A percentile compares a stretch with the other conserved stretches of the same genome.
phyloP scores from a whole-genome alignment of 2,113 vertebrate genomes.

The Pseudorasbora parva region DNA sequence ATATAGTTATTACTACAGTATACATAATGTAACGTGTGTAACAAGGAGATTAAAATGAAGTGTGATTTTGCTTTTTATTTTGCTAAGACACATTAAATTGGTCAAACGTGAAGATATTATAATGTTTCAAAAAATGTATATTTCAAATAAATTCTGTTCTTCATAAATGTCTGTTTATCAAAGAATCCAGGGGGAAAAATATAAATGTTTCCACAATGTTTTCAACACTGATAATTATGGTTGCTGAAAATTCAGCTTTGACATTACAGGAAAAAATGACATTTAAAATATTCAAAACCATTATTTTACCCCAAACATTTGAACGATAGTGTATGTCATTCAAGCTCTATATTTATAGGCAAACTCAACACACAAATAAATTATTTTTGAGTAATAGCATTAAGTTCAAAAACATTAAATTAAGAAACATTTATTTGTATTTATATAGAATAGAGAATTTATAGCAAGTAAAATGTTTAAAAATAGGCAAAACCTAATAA shows the following conservation, averaged over 20 bases:
- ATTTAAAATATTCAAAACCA: not conserved
- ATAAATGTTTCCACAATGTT: not conserved
- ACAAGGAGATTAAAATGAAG: too few relatives aligned
- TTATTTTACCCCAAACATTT: not conserved
- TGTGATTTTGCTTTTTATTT: not conserved
- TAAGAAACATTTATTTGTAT: too few relatives aligned
- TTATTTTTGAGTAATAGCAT: too few relatives aligned
- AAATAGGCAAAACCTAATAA: not conserved
- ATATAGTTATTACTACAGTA: too few relatives aligned
- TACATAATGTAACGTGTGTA: too few relatives aligned
- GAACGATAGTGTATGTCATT: not conserved
- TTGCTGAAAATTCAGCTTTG: not conserved
- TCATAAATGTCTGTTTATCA: not conserved
- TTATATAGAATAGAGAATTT: not conserved
- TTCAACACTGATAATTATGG: not conserved
- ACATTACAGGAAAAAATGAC: not conserved
- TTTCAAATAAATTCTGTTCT: not conserved
- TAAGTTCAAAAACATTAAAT: not conserved
- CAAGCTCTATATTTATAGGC: not conserved
- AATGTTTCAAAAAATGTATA: not conserved
- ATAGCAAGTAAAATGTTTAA: not conserved
- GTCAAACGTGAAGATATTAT: not conserved
- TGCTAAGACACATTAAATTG: not conserved
- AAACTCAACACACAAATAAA: not conserved
- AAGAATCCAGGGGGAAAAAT: not conserved